Evolutionary conservation across 2,797 vertebrate genomes (phyloP).

Genomic region (Pitangus sulphuratus): DNA sequence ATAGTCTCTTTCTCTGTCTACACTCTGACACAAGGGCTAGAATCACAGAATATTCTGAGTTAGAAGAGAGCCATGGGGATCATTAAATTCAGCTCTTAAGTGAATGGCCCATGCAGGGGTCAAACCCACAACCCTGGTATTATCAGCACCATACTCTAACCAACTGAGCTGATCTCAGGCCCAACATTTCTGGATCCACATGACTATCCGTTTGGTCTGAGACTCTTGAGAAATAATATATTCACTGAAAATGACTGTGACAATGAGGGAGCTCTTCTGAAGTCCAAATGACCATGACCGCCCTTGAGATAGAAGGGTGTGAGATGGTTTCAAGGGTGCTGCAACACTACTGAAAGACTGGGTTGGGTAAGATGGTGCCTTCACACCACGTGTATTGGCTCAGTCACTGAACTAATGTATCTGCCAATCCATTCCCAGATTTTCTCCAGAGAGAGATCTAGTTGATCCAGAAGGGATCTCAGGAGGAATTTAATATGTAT

Average conservation of each 20-base stretch:
- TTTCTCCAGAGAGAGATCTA: neutral
- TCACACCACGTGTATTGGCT: neutral
- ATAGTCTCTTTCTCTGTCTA: neutral
- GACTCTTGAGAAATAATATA: neutral
- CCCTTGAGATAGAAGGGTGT: neutral
- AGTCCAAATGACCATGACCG: too few species aligned
- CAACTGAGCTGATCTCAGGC: neutral
- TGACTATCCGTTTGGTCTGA: neutral
- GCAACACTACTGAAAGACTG: neutral
- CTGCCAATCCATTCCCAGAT: neutral
- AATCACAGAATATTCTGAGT: neutral
- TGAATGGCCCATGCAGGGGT: too few species aligned
- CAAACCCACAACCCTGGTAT: neutral
- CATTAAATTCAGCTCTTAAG: neutral
- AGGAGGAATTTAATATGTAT: neutral
- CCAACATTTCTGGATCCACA: neutral
- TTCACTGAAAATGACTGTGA: fast-evolving
- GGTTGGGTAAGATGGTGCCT: neutral
- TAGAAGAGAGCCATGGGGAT: neutral
- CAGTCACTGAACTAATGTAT: neutral
- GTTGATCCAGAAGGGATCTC: neutral
- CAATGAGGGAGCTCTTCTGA: neutral
- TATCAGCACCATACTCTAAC: neutral
- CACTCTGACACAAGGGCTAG: neutral
- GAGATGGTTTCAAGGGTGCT: neutral